Evolutionary conservation across 2,113 vertebrate genomes (phyloP).

Genomic region (Corythornis madagascariensis): DNA sequence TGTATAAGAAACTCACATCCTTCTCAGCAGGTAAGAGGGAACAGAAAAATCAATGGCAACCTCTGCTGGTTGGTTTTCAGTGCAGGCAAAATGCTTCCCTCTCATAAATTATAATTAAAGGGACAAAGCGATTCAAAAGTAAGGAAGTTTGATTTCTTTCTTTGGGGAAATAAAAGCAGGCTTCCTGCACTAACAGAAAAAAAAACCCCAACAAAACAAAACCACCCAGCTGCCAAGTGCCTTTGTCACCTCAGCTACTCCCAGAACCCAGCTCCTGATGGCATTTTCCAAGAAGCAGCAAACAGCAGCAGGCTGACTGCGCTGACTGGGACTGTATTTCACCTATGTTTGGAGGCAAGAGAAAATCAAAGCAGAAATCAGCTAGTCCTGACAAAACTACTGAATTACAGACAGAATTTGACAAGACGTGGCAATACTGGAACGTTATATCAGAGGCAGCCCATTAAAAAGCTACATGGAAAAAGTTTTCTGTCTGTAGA

Average conservation of each 20-base stretch:
- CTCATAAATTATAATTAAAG: neutral
- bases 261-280: fast-evolving
- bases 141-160: neutral
- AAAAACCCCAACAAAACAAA: too few relatives aligned
- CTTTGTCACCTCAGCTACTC: neutral
- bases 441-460: neutral
- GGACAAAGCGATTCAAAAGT: neutral
- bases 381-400: fast-evolving
- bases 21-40: neutral
- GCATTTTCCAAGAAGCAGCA: neutral
- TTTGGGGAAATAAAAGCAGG: neutral
- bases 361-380: neutral
- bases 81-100: neutral
- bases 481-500: neutral
- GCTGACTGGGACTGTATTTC: neutral
- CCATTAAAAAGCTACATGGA: fast-evolving
- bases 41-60: conserved; percentile 12
- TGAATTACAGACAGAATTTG: neutral
- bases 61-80: conserved; percentile 2
- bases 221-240: neutral
- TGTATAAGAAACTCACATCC: fast-evolving
- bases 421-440: neutral
- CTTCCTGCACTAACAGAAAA: neutral
- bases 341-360: fast-evolving
- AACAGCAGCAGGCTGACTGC: neutral